Percentiles rank a stretch among this genome's conserved stretches.
Conservation (phyloP, 1,140 invertebrate genomes). For the Zaprionus nigranus region DNA sequence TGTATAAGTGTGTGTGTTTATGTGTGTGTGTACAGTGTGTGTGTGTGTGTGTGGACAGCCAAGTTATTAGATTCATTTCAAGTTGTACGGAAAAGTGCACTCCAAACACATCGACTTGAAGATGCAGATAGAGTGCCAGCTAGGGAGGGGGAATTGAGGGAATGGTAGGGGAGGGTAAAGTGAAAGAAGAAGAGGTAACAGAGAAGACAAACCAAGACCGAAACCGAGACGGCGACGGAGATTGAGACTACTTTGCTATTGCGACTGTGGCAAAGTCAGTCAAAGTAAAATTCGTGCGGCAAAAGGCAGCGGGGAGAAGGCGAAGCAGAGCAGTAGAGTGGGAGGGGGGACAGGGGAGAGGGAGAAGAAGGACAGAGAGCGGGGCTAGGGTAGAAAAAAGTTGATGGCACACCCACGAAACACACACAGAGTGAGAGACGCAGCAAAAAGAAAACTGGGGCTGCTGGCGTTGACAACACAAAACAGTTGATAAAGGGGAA, state of each 20-base stretch:
- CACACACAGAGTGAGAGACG: background rate
- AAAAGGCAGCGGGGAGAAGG: background rate
- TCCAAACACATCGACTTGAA: constrained; percentile 66
- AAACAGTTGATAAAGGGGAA: constrained; percentile 31
- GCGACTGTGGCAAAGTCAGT: constrained; percentile 59
- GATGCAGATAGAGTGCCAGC: constrained; percentile 3
- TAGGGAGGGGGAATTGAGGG: background rate
- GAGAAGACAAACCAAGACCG: constrained; percentile 3
- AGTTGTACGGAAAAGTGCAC: constrained; percentile 77
- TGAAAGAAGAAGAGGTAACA: background rate
- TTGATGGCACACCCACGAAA: constrained; percentile 36
- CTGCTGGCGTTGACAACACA: constrained; percentile 73
- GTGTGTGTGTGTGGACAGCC: constrained; percentile 41
- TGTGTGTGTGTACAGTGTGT: constrained; percentile 16
- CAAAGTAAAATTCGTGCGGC: constrained; percentile 71
- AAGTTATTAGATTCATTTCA: constrained; percentile 83
- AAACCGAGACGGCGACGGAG: constrained; percentile 9
- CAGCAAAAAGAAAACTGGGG: constrained; percentile 30
- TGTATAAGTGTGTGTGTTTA: background rate
- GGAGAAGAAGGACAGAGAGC: too few relatives aligned
- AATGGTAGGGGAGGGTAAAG: background rate
- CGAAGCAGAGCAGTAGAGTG: too few relatives aligned
- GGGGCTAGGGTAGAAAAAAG: constrained; percentile 10
- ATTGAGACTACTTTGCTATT: constrained; percentile 8
- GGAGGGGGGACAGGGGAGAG: background rate